Base-by-base conservation (phyloP, 2,888 invertebrate genomes). In the Timandra comae region DNA sequence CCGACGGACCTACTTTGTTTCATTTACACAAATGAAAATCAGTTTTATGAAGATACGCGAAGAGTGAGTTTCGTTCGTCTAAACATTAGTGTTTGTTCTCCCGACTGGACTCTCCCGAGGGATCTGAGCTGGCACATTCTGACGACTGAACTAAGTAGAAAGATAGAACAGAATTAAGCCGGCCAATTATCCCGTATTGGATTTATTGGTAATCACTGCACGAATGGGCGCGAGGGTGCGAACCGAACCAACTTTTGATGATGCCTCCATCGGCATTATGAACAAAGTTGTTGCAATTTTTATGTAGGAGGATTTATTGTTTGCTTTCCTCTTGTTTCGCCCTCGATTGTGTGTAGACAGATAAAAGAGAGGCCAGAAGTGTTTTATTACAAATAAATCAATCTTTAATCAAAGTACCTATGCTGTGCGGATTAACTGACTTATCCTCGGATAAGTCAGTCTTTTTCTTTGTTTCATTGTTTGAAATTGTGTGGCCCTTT, bases 141-240 rank as follows among this genome's bases (percentile, higher is more conserved):
- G 82, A 84, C 82, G 82, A 84, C 84, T 84, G 82, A 81, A 84
- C 81, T 82, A 84, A 85, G 85, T 84, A 85, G 84, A 84, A 82
- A 85, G 85, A 85, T 85, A 84, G 85, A 79, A 84, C 78, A 82
- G 82, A 85, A 84, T 85, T 85, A 85, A 85, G 85, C 84, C 80
- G 79, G 79, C 82, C 85, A 85, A 85, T 85, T 85, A 85, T 85
- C 85, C 84, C 85, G 84, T 84, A 85, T 85, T 85, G 84, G 85
- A 85, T 85, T 85, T 85, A 85, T 85, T 85, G 85, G 85, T 85
- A 85, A 85, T 85, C 85, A 84, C 76, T 81, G 84, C 85, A 85
- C 85, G 85, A 82, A 82, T 80, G 74, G 77, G 80, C 81, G 81
- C 78, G 81, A 82, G 85, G 85, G 85, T 84, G 85, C 80, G 82